Evolutionary conservation across 2,113 vertebrate genomes (phyloP).

Genomic region (Oncorhynchus tshawytscha): DNA sequence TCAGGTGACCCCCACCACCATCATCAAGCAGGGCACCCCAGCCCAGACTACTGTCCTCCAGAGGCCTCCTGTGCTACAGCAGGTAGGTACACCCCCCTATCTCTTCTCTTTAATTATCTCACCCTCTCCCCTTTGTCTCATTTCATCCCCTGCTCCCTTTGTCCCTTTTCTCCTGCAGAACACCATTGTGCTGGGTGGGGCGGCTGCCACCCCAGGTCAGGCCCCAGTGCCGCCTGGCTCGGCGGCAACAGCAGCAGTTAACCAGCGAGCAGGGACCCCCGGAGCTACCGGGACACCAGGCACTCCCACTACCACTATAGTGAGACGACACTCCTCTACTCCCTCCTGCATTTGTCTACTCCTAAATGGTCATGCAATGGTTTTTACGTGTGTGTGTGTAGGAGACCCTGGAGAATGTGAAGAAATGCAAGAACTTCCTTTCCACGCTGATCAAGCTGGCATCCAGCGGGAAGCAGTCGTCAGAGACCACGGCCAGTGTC

Average conservation of each 20-base stretch:
- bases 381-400: slow-evolving; percentile 47
- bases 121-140: too few relatives aligned
- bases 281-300: slow-evolving; percentile 63
- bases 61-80: slow-evolving; percentile 85
- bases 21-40: slow-evolving; percentile 88
- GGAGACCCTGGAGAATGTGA: slow-evolving; percentile 97
- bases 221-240: slow-evolving; percentile 81
- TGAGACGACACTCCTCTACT: slow-evolving; percentile 65
- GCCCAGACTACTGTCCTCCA: slow-evolving; percentile 85
- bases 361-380: background rate
- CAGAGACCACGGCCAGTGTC: slow-evolving; percentile 91
- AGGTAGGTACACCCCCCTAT: slow-evolving; percentile 56
- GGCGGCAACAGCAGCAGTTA: slow-evolving; percentile 36
- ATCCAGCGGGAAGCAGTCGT: slow-evolving; percentile 89
- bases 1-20: slow-evolving; percentile 86
- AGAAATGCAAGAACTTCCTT: slow-evolving; percentile 94
- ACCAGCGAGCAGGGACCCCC: slow-evolving; percentile 79
- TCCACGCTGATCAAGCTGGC: slow-evolving; percentile 94
- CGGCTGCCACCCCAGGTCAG: slow-evolving; percentile 76
- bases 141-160: background rate
- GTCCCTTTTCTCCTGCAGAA: slow-evolving; percentile 53
- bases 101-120: background rate
- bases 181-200: slow-evolving; percentile 86
- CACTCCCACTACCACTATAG: slow-evolving; percentile 78
- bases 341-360: background rate